A percentile compares a stretch with the other conserved stretches of the same genome.
Evolutionary conservation across 2,888 invertebrate genomes (phyloP).

Genomic region (Euzetes globulus): DNA sequence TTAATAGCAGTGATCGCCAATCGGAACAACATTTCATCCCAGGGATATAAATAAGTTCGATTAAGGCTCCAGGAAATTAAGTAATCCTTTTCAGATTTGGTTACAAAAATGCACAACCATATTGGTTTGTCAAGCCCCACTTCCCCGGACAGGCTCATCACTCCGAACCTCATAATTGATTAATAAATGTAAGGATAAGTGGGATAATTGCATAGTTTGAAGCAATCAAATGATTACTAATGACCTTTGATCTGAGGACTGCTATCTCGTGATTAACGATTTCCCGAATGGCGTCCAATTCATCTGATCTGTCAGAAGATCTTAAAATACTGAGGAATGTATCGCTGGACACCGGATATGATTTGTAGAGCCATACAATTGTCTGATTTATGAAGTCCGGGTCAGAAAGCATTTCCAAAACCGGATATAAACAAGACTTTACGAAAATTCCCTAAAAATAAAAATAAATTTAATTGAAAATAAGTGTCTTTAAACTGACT

Average conservation of each 20-base stretch:
- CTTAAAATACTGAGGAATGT: constrained; percentile 74
- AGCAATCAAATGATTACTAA: background rate
- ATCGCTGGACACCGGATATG: constrained; percentile 61
- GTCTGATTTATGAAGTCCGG: constrained; percentile 86
- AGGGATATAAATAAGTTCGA: too few relatives aligned
- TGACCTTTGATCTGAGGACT: constrained; percentile 55
- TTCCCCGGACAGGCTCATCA: too few relatives aligned
- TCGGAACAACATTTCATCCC: too few relatives aligned
- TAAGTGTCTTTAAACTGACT: constrained; percentile 46
- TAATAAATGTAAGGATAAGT: background rate
- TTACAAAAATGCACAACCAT: too few relatives aligned
- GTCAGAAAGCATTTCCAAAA: constrained; percentile 66
- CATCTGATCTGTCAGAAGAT: constrained; percentile 69
- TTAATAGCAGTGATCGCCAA: too few relatives aligned
- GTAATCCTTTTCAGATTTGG: too few relatives aligned
- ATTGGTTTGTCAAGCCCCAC: too few relatives aligned
- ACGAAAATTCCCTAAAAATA: constrained; percentile 63
- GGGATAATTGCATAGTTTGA: too few relatives aligned
- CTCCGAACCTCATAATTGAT: too few relatives aligned
- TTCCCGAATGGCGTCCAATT: constrained; percentile 70
- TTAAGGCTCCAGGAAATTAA: too few relatives aligned
- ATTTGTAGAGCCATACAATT: constrained; percentile 61
- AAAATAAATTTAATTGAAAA: constrained; percentile 26
- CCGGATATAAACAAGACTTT: constrained; percentile 62
- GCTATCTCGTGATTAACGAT: constrained; percentile 71